phyloP scores from a whole-genome alignment of 2,113 vertebrate genomes.

The Vulpes ferrilata region DNA sequence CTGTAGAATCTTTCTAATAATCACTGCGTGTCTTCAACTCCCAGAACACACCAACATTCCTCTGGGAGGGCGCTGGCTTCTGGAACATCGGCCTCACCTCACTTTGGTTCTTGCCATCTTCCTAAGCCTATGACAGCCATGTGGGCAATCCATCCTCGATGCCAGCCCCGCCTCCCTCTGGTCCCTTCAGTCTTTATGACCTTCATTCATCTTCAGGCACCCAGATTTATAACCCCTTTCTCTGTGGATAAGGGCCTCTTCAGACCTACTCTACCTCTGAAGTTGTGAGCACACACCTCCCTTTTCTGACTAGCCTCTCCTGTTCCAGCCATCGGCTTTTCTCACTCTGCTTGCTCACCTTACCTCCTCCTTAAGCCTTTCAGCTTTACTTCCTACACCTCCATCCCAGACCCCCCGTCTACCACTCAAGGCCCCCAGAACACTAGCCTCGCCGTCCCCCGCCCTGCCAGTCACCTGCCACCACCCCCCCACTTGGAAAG shows the following conservation, averaged over 20 bases:
- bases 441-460: fast-evolving
- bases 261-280: not conserved
- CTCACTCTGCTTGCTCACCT: not conserved
- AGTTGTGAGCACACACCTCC: not conserved
- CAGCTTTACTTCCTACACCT: not conserved
- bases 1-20: not conserved
- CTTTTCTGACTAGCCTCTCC: not conserved
- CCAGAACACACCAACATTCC: not conserved
- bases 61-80: not conserved
- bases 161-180: not conserved
- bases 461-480: not conserved
- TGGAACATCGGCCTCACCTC: not conserved
- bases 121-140: not conserved
- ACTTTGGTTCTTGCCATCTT: not conserved
- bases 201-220: not conserved
- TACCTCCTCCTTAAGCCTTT: not conserved
- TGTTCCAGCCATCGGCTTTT: not conserved
- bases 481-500: not conserved
- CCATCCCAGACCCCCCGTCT: not conserved
- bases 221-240: not conserved
- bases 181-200: not conserved
- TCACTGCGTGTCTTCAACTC: not conserved
- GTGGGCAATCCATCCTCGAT: not conserved
- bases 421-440: not conserved
- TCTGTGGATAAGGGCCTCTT: not conserved